Evolutionary conservation across 2,113 vertebrate genomes (phyloP).

Genomic region (Planiliza haematocheilus): DNA sequence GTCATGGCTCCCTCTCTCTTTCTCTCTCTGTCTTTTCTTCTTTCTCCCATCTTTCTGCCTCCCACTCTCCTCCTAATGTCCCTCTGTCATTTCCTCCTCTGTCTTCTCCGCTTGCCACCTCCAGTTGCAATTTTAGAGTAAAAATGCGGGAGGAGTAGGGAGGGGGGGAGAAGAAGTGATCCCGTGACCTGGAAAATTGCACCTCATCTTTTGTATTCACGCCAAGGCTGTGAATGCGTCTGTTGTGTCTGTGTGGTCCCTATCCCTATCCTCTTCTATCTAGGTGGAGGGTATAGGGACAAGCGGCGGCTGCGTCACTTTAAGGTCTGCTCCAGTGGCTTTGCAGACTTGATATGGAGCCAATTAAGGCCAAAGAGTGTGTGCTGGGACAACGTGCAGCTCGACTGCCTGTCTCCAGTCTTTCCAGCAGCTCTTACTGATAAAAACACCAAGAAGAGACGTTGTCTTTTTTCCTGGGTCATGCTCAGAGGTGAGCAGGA

Average conservation of each 20-base stretch:
- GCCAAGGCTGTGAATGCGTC: slow-evolving; percentile 61
- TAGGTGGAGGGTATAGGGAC: slow-evolving; percentile 53
- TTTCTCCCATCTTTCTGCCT: slow-evolving; percentile 14
- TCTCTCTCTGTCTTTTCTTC: background rate
- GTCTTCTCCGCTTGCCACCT: slow-evolving; percentile 41
- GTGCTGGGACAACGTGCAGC: slow-evolving; percentile 62
- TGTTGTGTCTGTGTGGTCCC: slow-evolving; percentile 52
- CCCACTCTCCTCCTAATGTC: slow-evolving; percentile 42
- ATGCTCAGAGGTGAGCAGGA: slow-evolving; percentile 26
- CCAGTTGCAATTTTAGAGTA: slow-evolving; percentile 55
- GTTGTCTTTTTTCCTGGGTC: slow-evolving; percentile 35
- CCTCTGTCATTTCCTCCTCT: slow-evolving; percentile 50
- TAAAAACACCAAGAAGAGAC: slow-evolving; percentile 31
- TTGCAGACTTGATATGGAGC: slow-evolving; percentile 48
- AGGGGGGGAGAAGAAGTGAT: slow-evolving; percentile 11
- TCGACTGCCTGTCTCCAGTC: slow-evolving; percentile 9
- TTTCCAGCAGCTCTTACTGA: slow-evolving; percentile 42
- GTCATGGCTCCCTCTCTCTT: slow-evolving; percentile 6
- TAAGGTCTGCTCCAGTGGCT: slow-evolving; percentile 43
- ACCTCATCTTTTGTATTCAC: slow-evolving; percentile 71
- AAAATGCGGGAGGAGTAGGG: background rate
- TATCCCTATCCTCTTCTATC: slow-evolving; percentile 30
- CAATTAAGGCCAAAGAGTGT: slow-evolving; percentile 68
- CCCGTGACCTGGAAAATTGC: slow-evolving; percentile 67
- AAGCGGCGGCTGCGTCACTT: slow-evolving; percentile 40